phyloP scores from a whole-genome alignment of 2,888 invertebrate genomes.

The Dichetophora obliterata region DNA sequence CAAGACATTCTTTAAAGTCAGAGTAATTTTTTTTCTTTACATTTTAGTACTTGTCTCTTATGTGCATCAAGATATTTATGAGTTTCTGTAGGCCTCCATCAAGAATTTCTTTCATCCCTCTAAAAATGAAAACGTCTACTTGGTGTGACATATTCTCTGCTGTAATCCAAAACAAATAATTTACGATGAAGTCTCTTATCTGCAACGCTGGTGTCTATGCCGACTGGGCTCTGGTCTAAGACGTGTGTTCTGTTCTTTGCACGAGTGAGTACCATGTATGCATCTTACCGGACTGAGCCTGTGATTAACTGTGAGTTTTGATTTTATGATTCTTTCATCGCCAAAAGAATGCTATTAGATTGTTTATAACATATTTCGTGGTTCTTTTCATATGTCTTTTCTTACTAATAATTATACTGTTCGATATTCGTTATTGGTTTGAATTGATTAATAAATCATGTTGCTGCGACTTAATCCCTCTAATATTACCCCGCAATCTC shows the following conservation, averaged over 20 bases:
- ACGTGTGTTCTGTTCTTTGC: constrained; percentile 15
- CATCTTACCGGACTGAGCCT: not conserved
- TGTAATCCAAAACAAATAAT: constrained; percentile 32
- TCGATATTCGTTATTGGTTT: not conserved
- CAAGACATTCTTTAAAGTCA: constrained; percentile 12
- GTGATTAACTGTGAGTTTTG: not conserved
- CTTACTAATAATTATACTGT: constrained; percentile 36
- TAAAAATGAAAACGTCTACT: not conserved
- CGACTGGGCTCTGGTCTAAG: not conserved
- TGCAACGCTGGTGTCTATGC: not conserved
- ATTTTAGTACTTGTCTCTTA: not conserved
- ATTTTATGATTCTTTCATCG: not conserved
- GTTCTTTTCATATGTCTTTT: too few species aligned
- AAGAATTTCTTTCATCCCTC: not conserved
- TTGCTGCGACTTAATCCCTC: constrained; percentile 22
- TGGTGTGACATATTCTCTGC: not conserved
- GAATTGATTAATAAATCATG: constrained; percentile 37
- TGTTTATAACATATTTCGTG: not conserved
- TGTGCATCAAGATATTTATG: not conserved
- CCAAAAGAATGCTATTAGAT: too few species aligned
- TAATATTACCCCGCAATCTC: constrained; percentile 29
- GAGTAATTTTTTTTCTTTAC: constrained; percentile 2
- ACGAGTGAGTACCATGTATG: not conserved
- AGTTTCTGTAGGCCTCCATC: not conserved
- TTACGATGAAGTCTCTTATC: constrained; percentile 33